Base-by-base conservation (phyloP, 2,797 vertebrate species). In the Holocentrus rufus region DNA sequence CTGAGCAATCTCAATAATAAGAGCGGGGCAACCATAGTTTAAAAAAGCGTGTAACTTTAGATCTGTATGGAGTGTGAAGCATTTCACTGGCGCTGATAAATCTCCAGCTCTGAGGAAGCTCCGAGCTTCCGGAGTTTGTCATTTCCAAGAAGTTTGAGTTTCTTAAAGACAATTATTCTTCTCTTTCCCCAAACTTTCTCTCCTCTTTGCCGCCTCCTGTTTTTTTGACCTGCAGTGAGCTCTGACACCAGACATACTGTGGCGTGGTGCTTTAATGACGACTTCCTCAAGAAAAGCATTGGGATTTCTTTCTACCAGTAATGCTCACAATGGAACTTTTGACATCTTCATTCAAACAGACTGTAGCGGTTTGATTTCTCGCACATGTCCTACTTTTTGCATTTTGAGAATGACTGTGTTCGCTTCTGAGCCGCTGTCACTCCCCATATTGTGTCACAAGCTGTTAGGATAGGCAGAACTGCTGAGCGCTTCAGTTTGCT, bases 351-450 rank as follows among this genome's bases (percentile, higher is more conserved):
- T 17, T 68, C 50, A 79, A 64, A 77, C 44, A 67, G 20, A 36
- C 64, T 36, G 36, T 25, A 65, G 39, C 59, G 18, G 72, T 36
- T 34, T 0, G 7, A 61, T 71, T 46, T 53, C 74, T 69, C 67
- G 60, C 61, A 70, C 68, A 49, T 57, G 47, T 76, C 66, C 56
- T 65, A 22, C 50, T 81, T 61, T 61, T 76, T 67, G 59, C 57
- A 63, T 67, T 77, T 68, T 42, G 58, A 66, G 58, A 69, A 64
- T 22, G 42, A 44, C 5, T 22, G 25, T 30, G 18, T 59, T 54
- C 36, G 56, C 65, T 56, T 61, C 46, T 9, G 4, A 64, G 54
- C 66, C 60, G 47, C 78, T 80, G 84, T 83, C 82, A 81, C 42
- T 74, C 74, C 25, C 52, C 3, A 30, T 31, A 57, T 62, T 72